Evolutionary conservation across 2,888 invertebrate genomes (phyloP).

Genomic region (Carabus problematicus): DNA sequence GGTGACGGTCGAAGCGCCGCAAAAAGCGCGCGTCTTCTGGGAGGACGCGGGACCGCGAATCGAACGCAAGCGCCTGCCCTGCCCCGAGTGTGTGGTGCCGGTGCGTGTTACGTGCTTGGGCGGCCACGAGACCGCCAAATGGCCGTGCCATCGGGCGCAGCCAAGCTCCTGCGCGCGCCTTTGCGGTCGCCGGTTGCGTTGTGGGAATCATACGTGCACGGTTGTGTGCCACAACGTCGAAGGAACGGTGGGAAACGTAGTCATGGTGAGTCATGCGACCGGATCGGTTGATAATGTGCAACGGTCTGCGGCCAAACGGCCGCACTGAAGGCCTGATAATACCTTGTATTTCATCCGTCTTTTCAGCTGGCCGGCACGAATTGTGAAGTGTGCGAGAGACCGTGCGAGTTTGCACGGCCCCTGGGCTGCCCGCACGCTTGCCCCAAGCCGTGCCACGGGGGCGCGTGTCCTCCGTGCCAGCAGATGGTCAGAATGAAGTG

Average conservation of each 20-base stretch:
- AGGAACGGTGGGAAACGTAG: conserved; percentile 56
- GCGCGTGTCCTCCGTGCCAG: conserved; percentile 78
- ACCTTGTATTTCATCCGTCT: neutral
- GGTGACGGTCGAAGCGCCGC: conserved; percentile 63
- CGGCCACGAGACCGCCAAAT: conserved; percentile 71
- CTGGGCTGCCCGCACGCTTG: conserved; percentile 80
- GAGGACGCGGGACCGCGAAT: conserved; percentile 61
- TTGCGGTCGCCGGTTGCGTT: conserved; percentile 75
- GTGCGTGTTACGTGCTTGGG: conserved; percentile 77
- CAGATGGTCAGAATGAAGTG: conserved; percentile 75
- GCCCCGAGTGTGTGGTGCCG: conserved; percentile 75
- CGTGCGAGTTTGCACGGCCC: conserved; percentile 71
- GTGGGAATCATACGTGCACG: conserved; percentile 80
- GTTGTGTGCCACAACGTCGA: conserved; percentile 74
- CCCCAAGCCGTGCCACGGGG: conserved; percentile 73
- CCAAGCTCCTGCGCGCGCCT: conserved; percentile 79
- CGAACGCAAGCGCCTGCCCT: conserved; percentile 66
- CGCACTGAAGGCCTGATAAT: neutral
- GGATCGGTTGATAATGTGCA: too few relatives aligned
- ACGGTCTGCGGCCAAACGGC: too few relatives aligned
- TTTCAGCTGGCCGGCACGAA: conserved; percentile 57
- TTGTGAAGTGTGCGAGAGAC: conserved; percentile 66
- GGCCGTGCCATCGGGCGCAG: conserved; percentile 74
- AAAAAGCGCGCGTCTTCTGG: conserved; percentile 73
- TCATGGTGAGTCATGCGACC: conserved; percentile 47